Evolutionary conservation across 2,797 vertebrate species (phyloP).

Genomic region (Anomalospiza imberbis): DNA sequence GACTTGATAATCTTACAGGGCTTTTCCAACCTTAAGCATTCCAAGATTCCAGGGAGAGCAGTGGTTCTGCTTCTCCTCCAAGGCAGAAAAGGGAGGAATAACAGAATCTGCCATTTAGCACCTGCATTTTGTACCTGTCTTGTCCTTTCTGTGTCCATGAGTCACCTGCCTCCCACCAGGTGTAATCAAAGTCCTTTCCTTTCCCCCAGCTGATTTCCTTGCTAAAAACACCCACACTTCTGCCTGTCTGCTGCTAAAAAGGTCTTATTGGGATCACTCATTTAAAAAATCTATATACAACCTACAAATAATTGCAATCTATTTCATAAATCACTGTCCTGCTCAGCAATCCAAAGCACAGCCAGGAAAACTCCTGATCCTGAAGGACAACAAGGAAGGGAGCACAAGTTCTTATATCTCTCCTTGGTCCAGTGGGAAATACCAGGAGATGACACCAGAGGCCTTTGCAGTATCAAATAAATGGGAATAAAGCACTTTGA

Average conservation of each 20-base stretch:
- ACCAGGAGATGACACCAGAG: not conserved
- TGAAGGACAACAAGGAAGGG: slow-evolving; percentile 18
- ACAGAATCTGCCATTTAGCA: not conserved
- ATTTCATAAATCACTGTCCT: slow-evolving; percentile 33
- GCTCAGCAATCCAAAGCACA: not conserved
- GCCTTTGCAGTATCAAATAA: not conserved
- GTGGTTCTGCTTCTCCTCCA: not conserved
- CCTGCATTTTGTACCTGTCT: not conserved
- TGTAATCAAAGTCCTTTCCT: not conserved
- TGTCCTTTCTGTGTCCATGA: not conserved
- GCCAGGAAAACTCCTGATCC: slow-evolving; percentile 1
- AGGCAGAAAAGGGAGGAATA: not conserved
- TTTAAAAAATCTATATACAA: not conserved
- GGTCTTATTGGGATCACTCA: not conserved
- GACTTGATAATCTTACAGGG: not conserved
- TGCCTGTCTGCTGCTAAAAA: not conserved
- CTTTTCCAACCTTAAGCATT: not conserved
- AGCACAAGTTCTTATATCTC: not conserved
- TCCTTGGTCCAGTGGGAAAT: not conserved
- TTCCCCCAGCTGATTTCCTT: not conserved
- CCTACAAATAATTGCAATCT: slow-evolving; percentile 43
- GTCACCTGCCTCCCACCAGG: not conserved
- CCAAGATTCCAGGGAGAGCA: not conserved
- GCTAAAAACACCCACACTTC: not conserved
- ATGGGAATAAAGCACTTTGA: not conserved